Conservation (phyloP, 2,888 invertebrate genomes). For the Poecilus cupreus region DNA sequence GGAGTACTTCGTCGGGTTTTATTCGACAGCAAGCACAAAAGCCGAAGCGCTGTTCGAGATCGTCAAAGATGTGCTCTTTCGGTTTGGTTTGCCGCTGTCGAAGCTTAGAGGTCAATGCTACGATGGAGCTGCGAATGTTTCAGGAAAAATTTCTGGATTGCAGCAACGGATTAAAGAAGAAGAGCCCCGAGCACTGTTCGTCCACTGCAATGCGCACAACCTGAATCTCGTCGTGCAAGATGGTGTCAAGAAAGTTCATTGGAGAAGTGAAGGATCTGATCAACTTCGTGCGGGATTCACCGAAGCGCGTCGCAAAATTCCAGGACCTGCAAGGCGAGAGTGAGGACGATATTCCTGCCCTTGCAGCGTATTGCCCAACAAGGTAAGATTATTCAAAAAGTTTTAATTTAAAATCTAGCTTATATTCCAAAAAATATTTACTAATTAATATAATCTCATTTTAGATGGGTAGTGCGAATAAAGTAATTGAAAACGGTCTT, state of each 20-base stretch:
- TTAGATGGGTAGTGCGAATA: conserved; percentile 58
- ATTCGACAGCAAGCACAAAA: conserved; percentile 60
- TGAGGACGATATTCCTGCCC: conserved; percentile 23
- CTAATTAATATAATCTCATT: not conserved
- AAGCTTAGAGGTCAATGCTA: conserved; percentile 62
- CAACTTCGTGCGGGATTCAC: conserved; percentile 46
- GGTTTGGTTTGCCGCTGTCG: conserved; percentile 53
- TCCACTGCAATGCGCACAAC: conserved; percentile 63
- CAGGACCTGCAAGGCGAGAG: conserved; percentile 31
- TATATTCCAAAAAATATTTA: not conserved
- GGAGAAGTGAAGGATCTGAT: conserved; percentile 36
- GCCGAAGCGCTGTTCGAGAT: conserved; percentile 59
- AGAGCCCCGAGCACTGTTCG: conserved; percentile 61
- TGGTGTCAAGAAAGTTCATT: conserved; percentile 57
- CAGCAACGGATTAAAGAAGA: conserved; percentile 62
- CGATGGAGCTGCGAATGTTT: conserved; percentile 63
- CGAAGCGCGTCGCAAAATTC: conserved; percentile 21
- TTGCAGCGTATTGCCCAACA: conserved; percentile 39
- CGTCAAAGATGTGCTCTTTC: conserved; percentile 58
- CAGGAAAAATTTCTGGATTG: conserved; percentile 62
- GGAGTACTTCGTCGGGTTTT: conserved; percentile 61
- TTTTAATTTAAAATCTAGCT: not conserved
- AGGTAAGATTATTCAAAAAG: conserved; percentile 35
- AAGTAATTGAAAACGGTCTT: conserved; percentile 60
- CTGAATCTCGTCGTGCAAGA: conserved; percentile 63